Evolutionary conservation across 2,113 vertebrate genomes (phyloP).

Genomic region (Andinoacara biseriatus): DNA sequence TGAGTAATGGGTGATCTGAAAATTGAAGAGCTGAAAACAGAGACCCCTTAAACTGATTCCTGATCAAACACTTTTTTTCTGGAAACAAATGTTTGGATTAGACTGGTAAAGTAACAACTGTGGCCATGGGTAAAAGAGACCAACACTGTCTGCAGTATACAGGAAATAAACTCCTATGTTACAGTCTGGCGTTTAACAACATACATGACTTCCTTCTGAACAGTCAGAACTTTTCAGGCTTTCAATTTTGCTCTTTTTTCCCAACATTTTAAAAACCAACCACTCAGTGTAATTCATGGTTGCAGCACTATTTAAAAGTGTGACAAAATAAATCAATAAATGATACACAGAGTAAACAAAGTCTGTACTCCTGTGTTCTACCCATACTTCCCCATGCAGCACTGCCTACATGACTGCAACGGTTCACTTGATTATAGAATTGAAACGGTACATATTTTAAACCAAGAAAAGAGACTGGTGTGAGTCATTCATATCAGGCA

Average conservation of each 20-base stretch:
- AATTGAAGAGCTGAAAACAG: too few species aligned
- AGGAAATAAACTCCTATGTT: background rate
- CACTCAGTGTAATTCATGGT: background rate
- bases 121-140: background rate
- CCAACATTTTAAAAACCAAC: background rate
- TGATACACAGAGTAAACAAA: background rate
- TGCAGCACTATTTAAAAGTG: background rate
- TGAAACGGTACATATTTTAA: background rate
- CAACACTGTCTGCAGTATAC: background rate
- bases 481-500: conserved; percentile 29
- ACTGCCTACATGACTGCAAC: background rate
- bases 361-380: background rate
- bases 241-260: background rate
- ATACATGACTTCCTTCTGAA: background rate
- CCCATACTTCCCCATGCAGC: background rate
- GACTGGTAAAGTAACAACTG: background rate
- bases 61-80: background rate
- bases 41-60: background rate
- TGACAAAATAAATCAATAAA: background rate
- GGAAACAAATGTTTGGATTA: too few species aligned
- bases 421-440: conserved; percentile 1
- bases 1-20: too few species aligned
- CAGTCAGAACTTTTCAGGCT: background rate
- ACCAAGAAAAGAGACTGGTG: background rate
- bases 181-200: background rate